Evolutionary conservation across 2,797 vertebrate genomes (phyloP).

Genomic region (Podarcis lilfordi): DNA sequence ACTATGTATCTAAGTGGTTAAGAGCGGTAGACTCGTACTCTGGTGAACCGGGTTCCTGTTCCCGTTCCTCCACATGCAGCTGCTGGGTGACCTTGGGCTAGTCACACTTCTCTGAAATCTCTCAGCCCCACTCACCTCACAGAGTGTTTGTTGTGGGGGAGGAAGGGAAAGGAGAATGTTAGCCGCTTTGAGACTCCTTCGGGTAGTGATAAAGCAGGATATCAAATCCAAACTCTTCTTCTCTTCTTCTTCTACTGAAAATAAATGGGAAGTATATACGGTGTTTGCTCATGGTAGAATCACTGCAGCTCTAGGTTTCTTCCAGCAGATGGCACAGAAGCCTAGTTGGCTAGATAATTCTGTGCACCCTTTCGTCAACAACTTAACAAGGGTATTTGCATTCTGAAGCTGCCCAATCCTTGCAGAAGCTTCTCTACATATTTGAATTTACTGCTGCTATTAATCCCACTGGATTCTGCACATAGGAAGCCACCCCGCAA

Average conservation of each 20-base stretch:
- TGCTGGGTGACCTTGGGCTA: too few species aligned
- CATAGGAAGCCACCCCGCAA: background rate
- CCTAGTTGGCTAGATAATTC: background rate
- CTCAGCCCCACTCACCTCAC: too few species aligned
- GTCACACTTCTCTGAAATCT: too few species aligned
- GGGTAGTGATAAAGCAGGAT: too few species aligned
- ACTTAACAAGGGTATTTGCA: background rate
- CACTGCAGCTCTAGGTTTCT: background rate
- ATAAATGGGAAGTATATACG: background rate
- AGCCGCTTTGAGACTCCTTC: too few species aligned
- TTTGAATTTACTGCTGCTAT: background rate
- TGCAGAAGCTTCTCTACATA: background rate
- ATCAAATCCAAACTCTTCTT: too few species aligned
- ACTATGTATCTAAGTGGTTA: background rate
- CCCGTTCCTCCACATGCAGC: too few species aligned
- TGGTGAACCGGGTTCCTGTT: fast-evolving
- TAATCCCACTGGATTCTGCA: background rate
- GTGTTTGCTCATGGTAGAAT: background rate
- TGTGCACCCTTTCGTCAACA: background rate
- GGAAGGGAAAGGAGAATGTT: too few species aligned
- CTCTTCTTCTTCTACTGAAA: background rate
- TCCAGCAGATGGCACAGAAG: slow-evolving; percentile 70
- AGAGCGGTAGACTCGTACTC: too few species aligned
- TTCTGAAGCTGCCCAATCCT: background rate
- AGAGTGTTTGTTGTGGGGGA: too few species aligned